These are phyloP conservation scores for Anastrepha obliqua DNA, from an alignment of 1,140 invertebrate genomes.

Conservation along the genomic window DNA sequence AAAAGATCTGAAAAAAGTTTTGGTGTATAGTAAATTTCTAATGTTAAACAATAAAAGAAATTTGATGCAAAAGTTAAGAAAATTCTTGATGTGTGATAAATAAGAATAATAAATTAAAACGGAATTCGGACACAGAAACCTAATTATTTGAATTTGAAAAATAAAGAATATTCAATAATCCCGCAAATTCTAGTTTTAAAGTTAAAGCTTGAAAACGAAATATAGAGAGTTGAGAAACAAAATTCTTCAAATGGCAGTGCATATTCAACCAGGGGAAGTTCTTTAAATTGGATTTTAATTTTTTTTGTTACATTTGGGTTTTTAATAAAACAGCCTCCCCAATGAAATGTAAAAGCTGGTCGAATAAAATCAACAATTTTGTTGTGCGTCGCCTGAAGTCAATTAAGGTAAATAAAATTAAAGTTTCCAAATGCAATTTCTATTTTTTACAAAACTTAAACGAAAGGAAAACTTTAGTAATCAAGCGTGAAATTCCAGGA, in stretches of 20 bases:
- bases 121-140: too few relatives aligned
- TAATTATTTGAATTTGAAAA: too few relatives aligned
- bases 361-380: slow-evolving; percentile 73
- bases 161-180: too few relatives aligned
- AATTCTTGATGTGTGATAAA: too few relatives aligned
- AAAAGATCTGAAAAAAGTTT: too few relatives aligned
- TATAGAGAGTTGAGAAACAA: background rate
- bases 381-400: slow-evolving; percentile 71
- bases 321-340: slow-evolving; percentile 64
- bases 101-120: too few relatives aligned
- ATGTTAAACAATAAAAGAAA: background rate
- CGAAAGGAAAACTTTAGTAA: too few relatives aligned
- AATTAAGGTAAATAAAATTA: slow-evolving; percentile 69
- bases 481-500: too few relatives aligned
- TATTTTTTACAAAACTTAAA: too few relatives aligned
- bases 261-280: background rate
- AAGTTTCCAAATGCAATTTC: too few relatives aligned
- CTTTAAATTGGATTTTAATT: slow-evolving; percentile 30
- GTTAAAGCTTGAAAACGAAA: background rate
- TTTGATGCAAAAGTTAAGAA: background rate
- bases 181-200: too few relatives aligned
- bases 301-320: slow-evolving; percentile 34
- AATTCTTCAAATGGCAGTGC: slow-evolving; percentile 12
- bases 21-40: background rate
- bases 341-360: slow-evolving; percentile 74